Evolutionary conservation across 2,888 invertebrate species (phyloP).

Genomic region (Callosobruchus maculatus): DNA sequence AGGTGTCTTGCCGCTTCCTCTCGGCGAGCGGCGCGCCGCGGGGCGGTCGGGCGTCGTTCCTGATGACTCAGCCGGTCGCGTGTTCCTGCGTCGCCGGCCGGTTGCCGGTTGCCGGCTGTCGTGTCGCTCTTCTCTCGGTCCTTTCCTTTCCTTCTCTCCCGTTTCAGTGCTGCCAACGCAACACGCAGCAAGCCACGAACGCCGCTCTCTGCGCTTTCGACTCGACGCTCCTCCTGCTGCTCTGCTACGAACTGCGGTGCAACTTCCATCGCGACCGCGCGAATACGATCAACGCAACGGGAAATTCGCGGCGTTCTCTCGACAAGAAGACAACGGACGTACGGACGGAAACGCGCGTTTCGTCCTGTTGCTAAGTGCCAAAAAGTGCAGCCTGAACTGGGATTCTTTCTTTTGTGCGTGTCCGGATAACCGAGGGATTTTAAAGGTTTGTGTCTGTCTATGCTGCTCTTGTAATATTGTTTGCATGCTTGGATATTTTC

Average conservation of each 20-base stretch:
- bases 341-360: background rate
- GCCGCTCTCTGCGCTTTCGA: no score
- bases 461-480: no score
- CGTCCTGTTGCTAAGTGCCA: no score
- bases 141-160: no score
- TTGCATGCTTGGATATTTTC: no score
- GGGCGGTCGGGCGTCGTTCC: background rate
- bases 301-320: background rate
- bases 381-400: no score
- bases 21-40: background rate
- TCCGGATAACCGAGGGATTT: no score
- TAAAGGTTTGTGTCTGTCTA: no score
- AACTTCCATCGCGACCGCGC: background rate
- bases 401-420: no score
- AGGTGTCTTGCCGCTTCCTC: background rate
- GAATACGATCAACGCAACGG: background rate
- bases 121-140: background rate
- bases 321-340: background rate
- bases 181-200: background rate
- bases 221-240: background rate
- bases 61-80: background rate
- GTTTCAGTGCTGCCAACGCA: background rate
- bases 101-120: background rate
- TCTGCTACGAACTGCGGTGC: background rate
- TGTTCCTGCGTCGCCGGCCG: background rate